Base-by-base conservation (phyloP, 1,140 invertebrate species). In the Pararge aegeria region DNA sequence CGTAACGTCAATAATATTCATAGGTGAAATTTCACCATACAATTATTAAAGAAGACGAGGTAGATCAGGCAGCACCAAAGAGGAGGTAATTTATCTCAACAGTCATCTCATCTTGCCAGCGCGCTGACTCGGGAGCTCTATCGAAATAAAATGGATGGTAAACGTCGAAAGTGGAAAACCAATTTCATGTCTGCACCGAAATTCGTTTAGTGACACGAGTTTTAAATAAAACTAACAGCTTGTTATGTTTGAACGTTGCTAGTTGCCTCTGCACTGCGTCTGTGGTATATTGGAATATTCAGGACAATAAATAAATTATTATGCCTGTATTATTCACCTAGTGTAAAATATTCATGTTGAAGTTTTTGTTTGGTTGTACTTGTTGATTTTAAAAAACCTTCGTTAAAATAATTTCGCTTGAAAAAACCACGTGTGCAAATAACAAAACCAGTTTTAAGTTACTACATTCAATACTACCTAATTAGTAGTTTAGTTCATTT, bases 181-280 rank as follows among this genome's bases (percentile, higher is more conserved):
- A 66, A 66, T 66, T 66, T 66, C 53, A 24, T 38, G 38, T 60
- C 50, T 55, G 54, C 37, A 62, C 49, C 51, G 38, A 66, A 64
- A 64, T 46, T 55, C 59, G 54, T 66, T 62, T 44, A 55, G 51
- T 44, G 55, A 54, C 46, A 34, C 48, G 51, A 57, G 55, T 50
- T 66, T 66, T 58, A 61, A 66, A 62, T 66, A 61, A 58, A 66
- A 34, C 44, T 61, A 61, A 61, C 61, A 57, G 49, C 58, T 56
- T 61, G 62, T 52, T 65, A 52, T 46, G 53, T 56, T 61, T 40
- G 15, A 42, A 42, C 38, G 13, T 1, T 12, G 12, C 30, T 34
- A n/a, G 30, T 7, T 12, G 5, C 38, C 5, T 7, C 15, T 18
- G 38, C 18, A 19, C 4, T 42, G 38, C 38, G 38, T 16, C 38